Percentiles rank a stretch among this genome's conserved stretches.
Evolutionary conservation across 2,797 vertebrate genomes (phyloP).

Genomic region (Sebastes hubbsi): DNA sequence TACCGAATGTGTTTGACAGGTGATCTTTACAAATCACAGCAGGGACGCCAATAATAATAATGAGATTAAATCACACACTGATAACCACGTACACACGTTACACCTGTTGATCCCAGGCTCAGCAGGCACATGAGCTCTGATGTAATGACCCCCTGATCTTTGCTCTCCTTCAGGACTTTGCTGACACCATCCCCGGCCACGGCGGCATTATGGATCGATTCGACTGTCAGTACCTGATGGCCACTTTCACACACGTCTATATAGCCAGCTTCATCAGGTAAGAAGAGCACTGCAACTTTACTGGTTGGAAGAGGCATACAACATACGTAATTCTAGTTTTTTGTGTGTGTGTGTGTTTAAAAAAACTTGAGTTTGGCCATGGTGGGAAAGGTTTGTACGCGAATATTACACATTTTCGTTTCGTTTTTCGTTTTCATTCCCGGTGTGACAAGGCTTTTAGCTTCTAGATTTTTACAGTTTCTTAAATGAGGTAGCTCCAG

Average conservation of each 20-base stretch:
- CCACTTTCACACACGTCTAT: conserved; percentile 97
- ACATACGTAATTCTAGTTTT: too few species aligned
- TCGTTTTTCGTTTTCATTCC: too few species aligned
- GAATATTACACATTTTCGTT: too few species aligned
- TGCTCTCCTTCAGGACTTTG: conserved; percentile 87
- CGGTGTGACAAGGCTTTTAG: too few species aligned
- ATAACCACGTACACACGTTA: background rate
- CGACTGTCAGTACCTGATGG: conserved; percentile 98
- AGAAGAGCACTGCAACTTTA: background rate
- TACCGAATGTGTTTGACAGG: background rate
- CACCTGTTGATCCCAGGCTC: background rate
- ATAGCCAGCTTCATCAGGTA: conserved; percentile 97
- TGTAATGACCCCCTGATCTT: background rate
- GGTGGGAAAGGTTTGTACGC: too few species aligned
- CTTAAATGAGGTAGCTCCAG: too few species aligned
- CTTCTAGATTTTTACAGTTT: too few species aligned
- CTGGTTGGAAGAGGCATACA: too few species aligned
- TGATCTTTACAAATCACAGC: background rate
- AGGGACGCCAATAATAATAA: background rate
- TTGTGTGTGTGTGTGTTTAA: too few species aligned
- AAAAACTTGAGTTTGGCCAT: too few species aligned
- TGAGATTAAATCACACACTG: background rate
- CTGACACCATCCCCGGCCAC: conserved; percentile 95
- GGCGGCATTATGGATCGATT: conserved; percentile 98
- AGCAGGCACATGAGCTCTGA: background rate